phyloP scores from a whole-genome alignment of 1,140 invertebrate species.

The Medauroidea extradentata region DNA sequence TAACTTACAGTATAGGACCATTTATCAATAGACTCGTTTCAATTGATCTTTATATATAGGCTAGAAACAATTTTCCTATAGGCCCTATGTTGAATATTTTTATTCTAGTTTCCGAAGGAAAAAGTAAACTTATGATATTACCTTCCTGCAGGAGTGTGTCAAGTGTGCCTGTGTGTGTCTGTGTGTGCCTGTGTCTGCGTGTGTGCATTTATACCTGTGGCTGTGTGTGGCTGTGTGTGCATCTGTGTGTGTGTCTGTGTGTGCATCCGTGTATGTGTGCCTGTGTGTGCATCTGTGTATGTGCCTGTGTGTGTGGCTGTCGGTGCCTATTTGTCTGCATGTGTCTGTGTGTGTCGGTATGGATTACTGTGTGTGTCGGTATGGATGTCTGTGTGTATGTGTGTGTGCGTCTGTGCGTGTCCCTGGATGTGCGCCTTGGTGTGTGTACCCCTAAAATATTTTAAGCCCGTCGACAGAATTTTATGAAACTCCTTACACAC shows the following conservation, averaged over 20 bases:
- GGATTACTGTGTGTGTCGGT: conserved; percentile 16
- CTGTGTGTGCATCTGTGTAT: conserved; percentile 18
- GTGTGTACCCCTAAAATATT: no score
- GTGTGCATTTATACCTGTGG: not conserved
- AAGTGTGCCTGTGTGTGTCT: no score
- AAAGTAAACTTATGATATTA: no score
- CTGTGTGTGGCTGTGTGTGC: conserved; percentile 9
- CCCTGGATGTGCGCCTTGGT: conserved; percentile 6
- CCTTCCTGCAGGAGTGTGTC: no score
- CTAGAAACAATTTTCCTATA: no score
- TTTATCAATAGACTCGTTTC: no score
- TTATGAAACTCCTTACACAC: no score
- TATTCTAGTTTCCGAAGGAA: no score
- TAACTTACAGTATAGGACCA: no score
- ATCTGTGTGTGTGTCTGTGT: conserved; percentile 20
- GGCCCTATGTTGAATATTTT: no score
- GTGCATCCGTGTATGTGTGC: conserved; percentile 22
- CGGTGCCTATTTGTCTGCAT: conserved; percentile 15
- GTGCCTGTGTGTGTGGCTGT: conserved; percentile 12
- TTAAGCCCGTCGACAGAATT: no score
- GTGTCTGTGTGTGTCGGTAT: conserved; percentile 14
- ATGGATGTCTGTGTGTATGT: conserved; percentile 19
- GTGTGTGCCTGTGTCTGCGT: not conserved
- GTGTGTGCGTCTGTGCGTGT: conserved; percentile 11
- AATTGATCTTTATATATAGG: no score